phyloP scores from a whole-genome alignment of 2,797 vertebrate genomes.

The Pipistrellus pipistrellus region DNA sequence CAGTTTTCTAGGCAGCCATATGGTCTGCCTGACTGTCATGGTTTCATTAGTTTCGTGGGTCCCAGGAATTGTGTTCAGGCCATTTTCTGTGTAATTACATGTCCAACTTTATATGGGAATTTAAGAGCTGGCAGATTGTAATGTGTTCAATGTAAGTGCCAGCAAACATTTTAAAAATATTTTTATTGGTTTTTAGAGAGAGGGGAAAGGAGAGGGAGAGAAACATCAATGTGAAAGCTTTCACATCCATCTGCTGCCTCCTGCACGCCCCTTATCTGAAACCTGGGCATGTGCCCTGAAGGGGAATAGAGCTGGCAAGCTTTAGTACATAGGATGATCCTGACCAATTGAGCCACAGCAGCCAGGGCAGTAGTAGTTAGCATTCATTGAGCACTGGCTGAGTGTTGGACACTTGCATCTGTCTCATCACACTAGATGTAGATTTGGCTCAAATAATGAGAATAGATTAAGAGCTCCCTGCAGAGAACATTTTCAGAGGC shows the following conservation, averaged over 20 bases:
- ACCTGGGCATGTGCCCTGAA: background rate
- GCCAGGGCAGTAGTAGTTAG: background rate
- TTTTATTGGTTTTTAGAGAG: background rate
- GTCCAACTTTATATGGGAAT: background rate
- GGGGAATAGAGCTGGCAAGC: background rate
- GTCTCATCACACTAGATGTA: background rate
- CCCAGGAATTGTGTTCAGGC: constrained; percentile 16
- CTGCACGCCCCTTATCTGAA: background rate
- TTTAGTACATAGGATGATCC: background rate
- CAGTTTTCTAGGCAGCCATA: constrained; percentile 4
- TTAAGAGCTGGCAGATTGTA: background rate
- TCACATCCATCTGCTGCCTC: background rate
- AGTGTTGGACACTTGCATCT: background rate
- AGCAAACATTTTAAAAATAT: background rate
- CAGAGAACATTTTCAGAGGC: constrained; percentile 57
- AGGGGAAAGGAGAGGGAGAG: background rate
- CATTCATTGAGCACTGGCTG: background rate
- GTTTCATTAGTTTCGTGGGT: constrained; percentile 19
- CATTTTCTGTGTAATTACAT: constrained; percentile 23
- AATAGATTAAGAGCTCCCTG: constrained; percentile 67
- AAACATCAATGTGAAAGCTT: no score
- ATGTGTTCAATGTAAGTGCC: constrained; percentile 8
- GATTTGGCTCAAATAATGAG: constrained; percentile 62
- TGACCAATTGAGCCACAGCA: no score
- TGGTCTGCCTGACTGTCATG: background rate